Percentiles rank a stretch among this genome's conserved stretches.
Evolutionary conservation across 2,888 invertebrate genomes (phyloP).

Genomic region (Halictus ligatus): DNA sequence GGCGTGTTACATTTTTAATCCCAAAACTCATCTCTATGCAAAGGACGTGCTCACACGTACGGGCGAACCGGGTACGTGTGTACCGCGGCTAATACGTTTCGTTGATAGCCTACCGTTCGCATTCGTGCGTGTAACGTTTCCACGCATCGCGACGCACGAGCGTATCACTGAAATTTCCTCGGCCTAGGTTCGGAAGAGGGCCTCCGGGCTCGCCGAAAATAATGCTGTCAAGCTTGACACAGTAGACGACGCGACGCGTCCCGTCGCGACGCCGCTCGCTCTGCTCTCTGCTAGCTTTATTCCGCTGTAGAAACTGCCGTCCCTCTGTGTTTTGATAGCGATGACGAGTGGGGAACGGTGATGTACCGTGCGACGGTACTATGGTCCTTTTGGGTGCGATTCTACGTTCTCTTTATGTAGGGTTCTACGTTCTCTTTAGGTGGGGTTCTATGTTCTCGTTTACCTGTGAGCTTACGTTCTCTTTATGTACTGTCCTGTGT

Average conservation of each 20-base stretch:
- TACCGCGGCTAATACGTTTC: conserved; percentile 60
- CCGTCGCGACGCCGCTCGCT: not conserved
- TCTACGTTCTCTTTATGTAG: not conserved
- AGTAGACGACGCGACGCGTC: not conserved
- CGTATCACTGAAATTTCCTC: conserved; percentile 39
- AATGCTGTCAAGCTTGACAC: not conserved
- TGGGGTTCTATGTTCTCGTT: not conserved
- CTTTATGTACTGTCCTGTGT: too few relatives aligned
- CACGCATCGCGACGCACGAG: not conserved
- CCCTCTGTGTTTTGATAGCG: conserved; percentile 2
- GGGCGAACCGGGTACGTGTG: conserved; percentile 48
- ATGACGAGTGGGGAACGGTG: conserved; percentile 2
- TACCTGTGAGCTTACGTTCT: too few relatives aligned
- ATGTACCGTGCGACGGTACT: not conserved
- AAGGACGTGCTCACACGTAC: conserved; percentile 60
- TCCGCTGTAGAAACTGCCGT: conserved; percentile 25
- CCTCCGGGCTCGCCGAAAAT: conserved; percentile 7
- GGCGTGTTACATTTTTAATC: conserved; percentile 68
- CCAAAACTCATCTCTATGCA: conserved; percentile 72
- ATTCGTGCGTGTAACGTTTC: not conserved
- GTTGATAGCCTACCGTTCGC: conserved; percentile 42
- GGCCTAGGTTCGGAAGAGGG: not conserved
- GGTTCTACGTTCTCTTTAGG: not conserved
- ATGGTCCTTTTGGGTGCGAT: not conserved
- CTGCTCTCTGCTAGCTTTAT: conserved; percentile 28